A percentile compares a stretch with the other conserved stretches of the same genome.
These are phyloP conservation scores for Heloderma charlesbogerti DNA, from an alignment of 2,113 vertebrate genomes.

Conservation along the genomic window DNA sequence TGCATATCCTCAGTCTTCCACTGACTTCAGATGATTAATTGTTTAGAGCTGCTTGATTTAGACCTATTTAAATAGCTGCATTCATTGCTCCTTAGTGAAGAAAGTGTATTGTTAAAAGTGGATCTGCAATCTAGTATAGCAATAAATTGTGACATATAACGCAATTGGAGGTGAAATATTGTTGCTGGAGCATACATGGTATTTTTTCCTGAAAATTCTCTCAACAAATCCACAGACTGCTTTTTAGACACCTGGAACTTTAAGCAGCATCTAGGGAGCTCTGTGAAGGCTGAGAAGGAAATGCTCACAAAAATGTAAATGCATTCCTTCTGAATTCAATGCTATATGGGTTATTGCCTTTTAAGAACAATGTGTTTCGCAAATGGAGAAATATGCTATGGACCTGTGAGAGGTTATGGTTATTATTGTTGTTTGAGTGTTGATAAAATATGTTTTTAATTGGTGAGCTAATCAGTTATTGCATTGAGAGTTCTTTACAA, in stretches of 20 bases:
- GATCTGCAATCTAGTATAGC: not conserved
- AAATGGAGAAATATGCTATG: not conserved
- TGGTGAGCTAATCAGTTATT: not conserved
- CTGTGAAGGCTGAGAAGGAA: not conserved
- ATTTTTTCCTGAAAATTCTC: not conserved
- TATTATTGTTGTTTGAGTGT: not conserved
- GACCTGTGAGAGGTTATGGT: not conserved
- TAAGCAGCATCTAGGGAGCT: too few species aligned
- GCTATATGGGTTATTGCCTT: not conserved
- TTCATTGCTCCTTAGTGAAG: not conserved
- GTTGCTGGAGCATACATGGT: not conserved
- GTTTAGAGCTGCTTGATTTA: not conserved
- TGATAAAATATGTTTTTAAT: not conserved
- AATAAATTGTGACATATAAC: not conserved
- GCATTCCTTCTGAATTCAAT: not conserved
- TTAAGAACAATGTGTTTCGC: not conserved
- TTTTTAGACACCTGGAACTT: not conserved
- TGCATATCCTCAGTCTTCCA: not conserved
- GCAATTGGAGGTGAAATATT: not conserved
- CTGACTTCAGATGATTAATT: conserved; percentile 10
- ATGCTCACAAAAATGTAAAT: not conserved
- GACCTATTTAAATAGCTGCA: not conserved
- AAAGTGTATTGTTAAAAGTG: not conserved
- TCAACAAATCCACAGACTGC: not conserved
- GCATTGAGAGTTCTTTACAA: not conserved